Conservation (phyloP, 2,113 vertebrate genomes). For the Lepidothrix coronata region DNA sequence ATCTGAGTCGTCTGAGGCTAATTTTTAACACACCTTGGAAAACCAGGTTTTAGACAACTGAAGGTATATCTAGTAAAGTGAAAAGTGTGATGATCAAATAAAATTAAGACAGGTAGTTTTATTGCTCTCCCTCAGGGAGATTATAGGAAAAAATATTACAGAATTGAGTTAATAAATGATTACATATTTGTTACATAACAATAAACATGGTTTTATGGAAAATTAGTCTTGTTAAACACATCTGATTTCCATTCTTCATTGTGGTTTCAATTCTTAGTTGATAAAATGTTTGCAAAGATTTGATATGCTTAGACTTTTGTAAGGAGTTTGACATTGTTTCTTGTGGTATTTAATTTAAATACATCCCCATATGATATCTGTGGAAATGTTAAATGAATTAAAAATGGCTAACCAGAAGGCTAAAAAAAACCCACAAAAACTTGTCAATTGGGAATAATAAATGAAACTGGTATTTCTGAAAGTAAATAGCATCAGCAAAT, state of each 20-base stretch:
- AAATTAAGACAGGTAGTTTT: not conserved
- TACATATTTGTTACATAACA: not conserved
- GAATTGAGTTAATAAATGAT: not conserved
- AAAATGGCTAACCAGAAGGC: not conserved
- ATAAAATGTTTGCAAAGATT: not conserved
- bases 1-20: not conserved
- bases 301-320: not conserved
- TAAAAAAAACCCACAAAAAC: not conserved
- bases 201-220: not conserved
- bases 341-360: not conserved
- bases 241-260: not conserved
- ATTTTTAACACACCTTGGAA: conserved; percentile 33
- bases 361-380: not conserved
- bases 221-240: not conserved
- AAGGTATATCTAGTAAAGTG: not conserved
- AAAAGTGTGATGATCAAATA: not conserved
- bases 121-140: not conserved
- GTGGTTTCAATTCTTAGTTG: not conserved
- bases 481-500: not conserved
- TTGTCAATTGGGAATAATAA: not conserved
- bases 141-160: not conserved
- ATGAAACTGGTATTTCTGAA: not conserved
- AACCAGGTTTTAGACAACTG: not conserved
- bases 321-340: not conserved
- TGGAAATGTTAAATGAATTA: not conserved